Evolutionary conservation across 2,797 vertebrate genomes (phyloP).

Genomic region (Knipowitschia caucasica): DNA sequence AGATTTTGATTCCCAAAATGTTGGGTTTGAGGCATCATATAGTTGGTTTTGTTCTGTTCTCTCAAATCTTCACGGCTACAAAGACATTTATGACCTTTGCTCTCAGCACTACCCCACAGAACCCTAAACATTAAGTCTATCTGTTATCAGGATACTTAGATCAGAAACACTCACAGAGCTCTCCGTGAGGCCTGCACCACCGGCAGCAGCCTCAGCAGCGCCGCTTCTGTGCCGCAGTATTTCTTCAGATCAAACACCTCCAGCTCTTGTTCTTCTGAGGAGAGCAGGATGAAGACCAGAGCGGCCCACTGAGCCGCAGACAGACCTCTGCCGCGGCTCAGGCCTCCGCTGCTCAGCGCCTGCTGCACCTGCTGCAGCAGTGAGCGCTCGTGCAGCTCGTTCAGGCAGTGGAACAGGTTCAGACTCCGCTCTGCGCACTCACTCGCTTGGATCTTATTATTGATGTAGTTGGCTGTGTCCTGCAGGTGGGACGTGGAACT

Average conservation of each 20-base stretch:
- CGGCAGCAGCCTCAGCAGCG: background rate
- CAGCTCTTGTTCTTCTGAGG: conserved; percentile 1
- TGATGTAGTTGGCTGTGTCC: background rate
- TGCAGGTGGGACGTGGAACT: background rate
- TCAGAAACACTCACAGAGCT: background rate
- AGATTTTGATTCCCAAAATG: too few species aligned
- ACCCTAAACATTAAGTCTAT: too few species aligned
- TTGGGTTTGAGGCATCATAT: too few species aligned
- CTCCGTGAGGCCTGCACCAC: background rate
- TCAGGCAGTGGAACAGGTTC: conserved; percentile 3
- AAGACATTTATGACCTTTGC: too few species aligned
- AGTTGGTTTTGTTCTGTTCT: too few species aligned
- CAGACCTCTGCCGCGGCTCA: background rate
- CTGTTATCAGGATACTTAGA: too few species aligned
- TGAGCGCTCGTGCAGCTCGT: background rate
- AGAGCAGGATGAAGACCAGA: conserved; percentile 1
- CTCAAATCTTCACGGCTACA: too few species aligned
- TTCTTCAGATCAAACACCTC: conserved; percentile 1
- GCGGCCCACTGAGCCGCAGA: background rate
- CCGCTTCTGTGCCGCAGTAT: background rate
- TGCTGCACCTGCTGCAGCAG: background rate
- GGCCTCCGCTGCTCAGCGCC: background rate
- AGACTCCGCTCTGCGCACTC: background rate
- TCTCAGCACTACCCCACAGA: too few species aligned
- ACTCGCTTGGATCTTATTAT: background rate